phyloP scores from a whole-genome alignment of 2,888 invertebrate genomes.

The Seira musarum region DNA sequence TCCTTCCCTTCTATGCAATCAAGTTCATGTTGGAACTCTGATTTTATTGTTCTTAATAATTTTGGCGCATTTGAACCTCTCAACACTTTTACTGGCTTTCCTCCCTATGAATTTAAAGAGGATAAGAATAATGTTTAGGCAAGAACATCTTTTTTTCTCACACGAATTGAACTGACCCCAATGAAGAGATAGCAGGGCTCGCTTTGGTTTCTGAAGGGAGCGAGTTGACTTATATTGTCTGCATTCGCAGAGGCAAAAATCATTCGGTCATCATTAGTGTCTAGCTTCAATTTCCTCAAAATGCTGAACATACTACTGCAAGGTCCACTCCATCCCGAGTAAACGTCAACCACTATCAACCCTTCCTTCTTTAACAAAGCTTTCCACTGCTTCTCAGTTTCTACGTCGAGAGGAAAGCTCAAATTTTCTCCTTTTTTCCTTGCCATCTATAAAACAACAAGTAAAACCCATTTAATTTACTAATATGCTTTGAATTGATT shows the following conservation, averaged over 20 bases:
- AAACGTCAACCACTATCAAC: conserved; percentile 68
- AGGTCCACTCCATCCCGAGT: conserved; percentile 67
- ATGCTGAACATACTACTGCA: conserved; percentile 66
- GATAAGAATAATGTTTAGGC: background rate
- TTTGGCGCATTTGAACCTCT: conserved; percentile 66
- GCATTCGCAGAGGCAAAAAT: conserved; percentile 58
- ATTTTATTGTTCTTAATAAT: conserved; percentile 59
- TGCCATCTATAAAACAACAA: conserved; percentile 46
- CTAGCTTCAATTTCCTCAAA: conserved; percentile 65
- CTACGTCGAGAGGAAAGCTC: conserved; percentile 60
- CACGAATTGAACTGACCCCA: conserved; percentile 53
- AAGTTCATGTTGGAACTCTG: conserved; percentile 65
- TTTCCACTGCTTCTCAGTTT: conserved; percentile 66
- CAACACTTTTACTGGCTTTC: conserved; percentile 67
- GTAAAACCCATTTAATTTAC: too few relatives aligned
- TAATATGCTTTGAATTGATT: too few relatives aligned
- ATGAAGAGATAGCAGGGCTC: conserved; percentile 67
- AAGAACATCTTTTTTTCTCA: too few relatives aligned
- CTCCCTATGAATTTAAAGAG: conserved; percentile 58
- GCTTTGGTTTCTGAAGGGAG: conserved; percentile 67
- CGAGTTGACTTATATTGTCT: conserved; percentile 63
- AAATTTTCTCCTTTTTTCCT: conserved; percentile 53
- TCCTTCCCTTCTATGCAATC: conserved; percentile 62
- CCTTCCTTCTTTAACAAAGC: conserved; percentile 65
- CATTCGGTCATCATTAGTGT: conserved; percentile 66